These are phyloP conservation scores for Aptenodytes patagonicus DNA, from an alignment of 2,113 vertebrate species.

Conservation along the genomic window DNA sequence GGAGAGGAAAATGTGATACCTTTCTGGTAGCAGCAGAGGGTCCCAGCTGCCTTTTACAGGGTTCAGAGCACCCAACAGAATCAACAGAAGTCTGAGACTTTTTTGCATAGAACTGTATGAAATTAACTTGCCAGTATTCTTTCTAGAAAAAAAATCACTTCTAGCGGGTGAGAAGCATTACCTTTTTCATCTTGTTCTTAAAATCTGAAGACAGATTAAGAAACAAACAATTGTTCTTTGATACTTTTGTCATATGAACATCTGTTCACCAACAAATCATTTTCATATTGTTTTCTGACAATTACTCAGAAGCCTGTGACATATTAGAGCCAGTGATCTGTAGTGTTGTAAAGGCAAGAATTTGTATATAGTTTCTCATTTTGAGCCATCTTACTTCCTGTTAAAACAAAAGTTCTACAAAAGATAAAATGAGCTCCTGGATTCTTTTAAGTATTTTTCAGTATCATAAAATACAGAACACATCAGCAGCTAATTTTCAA, in stretches of 20 bases:
- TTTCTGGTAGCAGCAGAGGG: constrained; percentile 68
- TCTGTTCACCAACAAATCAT: neutral
- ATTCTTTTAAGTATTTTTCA: neutral
- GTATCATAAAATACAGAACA: neutral
- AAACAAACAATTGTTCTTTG: neutral
- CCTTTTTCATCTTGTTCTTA: neutral
- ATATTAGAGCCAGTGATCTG: neutral
- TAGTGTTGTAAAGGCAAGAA: neutral
- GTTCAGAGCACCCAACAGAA: neutral
- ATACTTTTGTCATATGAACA: neutral
- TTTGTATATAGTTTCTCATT: neutral
- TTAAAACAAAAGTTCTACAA: neutral
- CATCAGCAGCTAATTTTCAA: neutral
- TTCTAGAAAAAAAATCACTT: neutral
- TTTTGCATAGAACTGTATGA: neutral
- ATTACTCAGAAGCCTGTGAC: neutral
- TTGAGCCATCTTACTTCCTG: neutral
- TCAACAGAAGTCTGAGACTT: neutral
- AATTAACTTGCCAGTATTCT: neutral
- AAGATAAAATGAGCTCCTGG: neutral
- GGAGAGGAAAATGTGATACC: constrained; percentile 68
- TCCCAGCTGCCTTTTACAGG: constrained; percentile 47
- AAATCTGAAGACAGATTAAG: neutral
- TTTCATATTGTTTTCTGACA: neutral
- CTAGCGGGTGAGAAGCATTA: neutral